Evolutionary conservation across 2,888 invertebrate species (phyloP).

Genomic region (Linyphia triangularis): DNA sequence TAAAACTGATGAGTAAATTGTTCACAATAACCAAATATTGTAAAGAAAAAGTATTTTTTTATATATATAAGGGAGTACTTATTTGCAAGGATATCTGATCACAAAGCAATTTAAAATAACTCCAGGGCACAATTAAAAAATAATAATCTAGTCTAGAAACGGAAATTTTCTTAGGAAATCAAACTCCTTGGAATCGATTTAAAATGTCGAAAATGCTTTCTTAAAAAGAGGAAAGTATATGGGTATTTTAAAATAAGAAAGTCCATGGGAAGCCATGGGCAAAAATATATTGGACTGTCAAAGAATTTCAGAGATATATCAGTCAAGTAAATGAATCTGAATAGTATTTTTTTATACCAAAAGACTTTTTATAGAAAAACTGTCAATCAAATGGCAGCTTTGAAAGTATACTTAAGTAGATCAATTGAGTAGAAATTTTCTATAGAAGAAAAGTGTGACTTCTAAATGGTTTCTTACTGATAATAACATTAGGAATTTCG

Average conservation of each 20-base stretch:
- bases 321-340: background rate
- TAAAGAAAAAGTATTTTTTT: too few relatives aligned
- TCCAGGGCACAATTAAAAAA: background rate
- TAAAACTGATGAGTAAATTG: too few relatives aligned
- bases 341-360: background rate
- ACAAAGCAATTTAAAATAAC: background rate
- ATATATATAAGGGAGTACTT: too few relatives aligned
- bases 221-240: background rate
- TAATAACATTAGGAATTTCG: too few relatives aligned
- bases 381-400: background rate
- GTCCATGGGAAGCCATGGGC: background rate
- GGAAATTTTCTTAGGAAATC: too few relatives aligned
- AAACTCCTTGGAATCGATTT: background rate
- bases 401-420: background rate
- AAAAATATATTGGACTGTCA: background rate
- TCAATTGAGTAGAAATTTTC: background rate
- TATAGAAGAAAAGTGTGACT: background rate
- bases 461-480: background rate
- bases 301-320: background rate
- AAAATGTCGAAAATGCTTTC: background rate
- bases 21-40: too few relatives aligned
- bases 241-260: background rate
- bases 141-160: too few relatives aligned
- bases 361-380: background rate
- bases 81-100: background rate